Conservation (phyloP, 2,888 invertebrate genomes). For the Erebia aethiops region DNA sequence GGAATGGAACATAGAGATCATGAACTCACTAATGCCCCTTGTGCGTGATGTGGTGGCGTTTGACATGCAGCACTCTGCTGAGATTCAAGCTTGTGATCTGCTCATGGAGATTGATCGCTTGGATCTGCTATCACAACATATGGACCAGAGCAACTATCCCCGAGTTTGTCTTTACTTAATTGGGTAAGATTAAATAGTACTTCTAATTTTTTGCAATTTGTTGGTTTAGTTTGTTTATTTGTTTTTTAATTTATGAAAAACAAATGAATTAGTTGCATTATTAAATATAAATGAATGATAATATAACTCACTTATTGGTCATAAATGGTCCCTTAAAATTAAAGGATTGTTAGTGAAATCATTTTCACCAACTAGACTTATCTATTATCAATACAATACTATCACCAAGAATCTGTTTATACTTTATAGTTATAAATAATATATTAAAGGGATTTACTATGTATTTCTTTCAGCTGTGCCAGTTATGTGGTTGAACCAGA, state of each 20-base stretch:
- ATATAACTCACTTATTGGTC: too few relatives aligned
- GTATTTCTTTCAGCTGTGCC: slow-evolving; percentile 87
- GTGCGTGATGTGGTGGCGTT: slow-evolving; percentile 95
- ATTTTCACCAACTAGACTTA: too few relatives aligned
- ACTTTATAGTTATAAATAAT: too few relatives aligned
- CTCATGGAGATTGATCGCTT: slow-evolving; percentile 98
- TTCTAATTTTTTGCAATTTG: too few relatives aligned
- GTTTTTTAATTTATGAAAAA: too few relatives aligned
- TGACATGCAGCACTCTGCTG: slow-evolving; percentile 98
- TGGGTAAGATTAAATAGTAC: slow-evolving; percentile 58
- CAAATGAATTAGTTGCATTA: too few relatives aligned
- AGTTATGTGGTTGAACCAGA: slow-evolving; percentile 98
- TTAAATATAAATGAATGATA: too few relatives aligned
- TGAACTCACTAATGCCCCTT: slow-evolving; percentile 87
- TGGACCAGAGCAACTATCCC: slow-evolving; percentile 94
- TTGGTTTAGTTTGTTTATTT: too few relatives aligned
- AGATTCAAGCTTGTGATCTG: slow-evolving; percentile 99
- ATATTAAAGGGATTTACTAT: slow-evolving; percentile 41
- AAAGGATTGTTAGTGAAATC: too few relatives aligned
- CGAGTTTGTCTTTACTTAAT: slow-evolving; percentile 96
- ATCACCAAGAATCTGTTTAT: too few relatives aligned
- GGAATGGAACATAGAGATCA: slow-evolving; percentile 87
- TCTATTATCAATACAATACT: too few relatives aligned
- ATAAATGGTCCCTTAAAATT: too few relatives aligned
- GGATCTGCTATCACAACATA: slow-evolving; percentile 92